phyloP scores from a whole-genome alignment of 2,888 invertebrate species.

The Pristionchus arcanus region DNA sequence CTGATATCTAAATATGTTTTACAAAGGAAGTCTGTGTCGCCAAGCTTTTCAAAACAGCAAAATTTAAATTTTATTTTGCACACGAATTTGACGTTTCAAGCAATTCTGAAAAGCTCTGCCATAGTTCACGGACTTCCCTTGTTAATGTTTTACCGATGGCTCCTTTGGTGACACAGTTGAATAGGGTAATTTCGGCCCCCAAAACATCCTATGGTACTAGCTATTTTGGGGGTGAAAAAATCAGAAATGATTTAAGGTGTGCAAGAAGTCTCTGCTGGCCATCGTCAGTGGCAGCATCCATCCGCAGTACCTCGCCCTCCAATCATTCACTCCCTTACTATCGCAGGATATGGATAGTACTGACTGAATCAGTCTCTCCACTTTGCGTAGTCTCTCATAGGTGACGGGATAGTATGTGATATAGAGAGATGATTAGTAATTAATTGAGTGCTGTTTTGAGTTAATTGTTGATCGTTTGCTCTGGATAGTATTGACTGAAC shows the following conservation, averaged over 20 bases:
- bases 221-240: not conserved
- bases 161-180: too few species aligned
- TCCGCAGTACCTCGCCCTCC: constrained; percentile 61
- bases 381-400: not conserved
- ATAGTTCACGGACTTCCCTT: too few species aligned
- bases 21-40: too few species aligned
- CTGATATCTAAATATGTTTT: too few species aligned
- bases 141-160: too few species aligned
- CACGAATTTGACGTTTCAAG: too few species aligned
- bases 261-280: constrained; percentile 84
- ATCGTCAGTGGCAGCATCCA: constrained; percentile 60
- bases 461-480: not conserved
- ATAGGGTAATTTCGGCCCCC: too few species aligned
- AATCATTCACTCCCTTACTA: constrained; percentile 25
- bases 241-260: not conserved
- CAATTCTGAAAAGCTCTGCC: too few species aligned
- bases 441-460: not conserved
- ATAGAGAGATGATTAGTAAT: not conserved
- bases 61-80: too few species aligned
- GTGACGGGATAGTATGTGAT: not conserved
- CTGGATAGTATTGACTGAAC: too few species aligned
- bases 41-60: too few species aligned
- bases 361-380: not conserved
- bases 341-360: not conserved
- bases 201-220: too few species aligned